Base-by-base conservation (phyloP, 2,797 vertebrate genomes). In the Semotilus atromaculatus region DNA sequence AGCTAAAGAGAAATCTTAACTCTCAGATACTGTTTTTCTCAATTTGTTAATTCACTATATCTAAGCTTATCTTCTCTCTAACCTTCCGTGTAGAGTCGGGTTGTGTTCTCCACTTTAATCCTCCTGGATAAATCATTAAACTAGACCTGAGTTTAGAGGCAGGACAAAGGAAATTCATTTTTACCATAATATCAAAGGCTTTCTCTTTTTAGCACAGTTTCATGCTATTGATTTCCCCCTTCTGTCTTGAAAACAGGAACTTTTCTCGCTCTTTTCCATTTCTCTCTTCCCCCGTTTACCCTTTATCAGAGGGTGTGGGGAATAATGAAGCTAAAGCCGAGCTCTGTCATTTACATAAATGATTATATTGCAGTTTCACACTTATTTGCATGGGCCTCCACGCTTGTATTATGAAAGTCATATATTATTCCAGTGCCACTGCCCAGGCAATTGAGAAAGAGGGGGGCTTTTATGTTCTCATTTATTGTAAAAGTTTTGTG, bases 341-440 rank as follows among this genome's bases (percentile, higher is more conserved):
- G 85, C 86, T 82, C 70, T 60, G 80, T 90, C 84, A 91, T 93
- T 93, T 92, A 85, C 90, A 94, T 93, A 92, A 92, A 90, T 93
- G 85, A 93, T 93, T 93, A 91, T 90, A 90, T 90, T 92, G 90
- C 91, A 92, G 89, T 93, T 91, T 91, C 89, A 90, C 89, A 90
- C 88, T 88, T 90, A 92, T 93, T 92, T 92, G 88, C 89, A 91
- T 91, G 89, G 88, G 84, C 83, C 90, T 91, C 83, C 80, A 68
- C 85, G 84, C 89, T 86, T 88, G 85, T 88, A 88, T 92, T 91
- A 91, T 93, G 89, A 92, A 92, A 91, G 89, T 88, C 72, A 72
- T 91, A 90, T 77, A 93, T 93, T 92, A 92, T 91, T 89, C 87
- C 86, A 90, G 86, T 88, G 86, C 67, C 80, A 71, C 88, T 89